phyloP scores from a whole-genome alignment of 2,797 vertebrate genomes.

The Lagodon rhomboides region DNA sequence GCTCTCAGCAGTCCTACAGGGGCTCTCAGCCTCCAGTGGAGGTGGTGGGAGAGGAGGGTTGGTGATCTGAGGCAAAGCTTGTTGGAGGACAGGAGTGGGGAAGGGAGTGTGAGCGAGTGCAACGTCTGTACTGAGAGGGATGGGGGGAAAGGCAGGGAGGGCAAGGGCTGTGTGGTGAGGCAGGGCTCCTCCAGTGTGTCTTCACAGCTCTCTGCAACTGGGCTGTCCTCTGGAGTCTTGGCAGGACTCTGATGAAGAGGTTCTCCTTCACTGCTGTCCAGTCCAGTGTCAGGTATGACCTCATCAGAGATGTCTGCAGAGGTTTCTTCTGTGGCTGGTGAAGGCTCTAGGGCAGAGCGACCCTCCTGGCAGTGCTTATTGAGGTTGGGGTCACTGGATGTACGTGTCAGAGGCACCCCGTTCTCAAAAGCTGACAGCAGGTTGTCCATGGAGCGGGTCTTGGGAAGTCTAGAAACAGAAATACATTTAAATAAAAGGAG shows the following conservation, averaged over 20 bases:
- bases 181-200: conserved; percentile 73
- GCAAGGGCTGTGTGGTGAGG: conserved; percentile 86
- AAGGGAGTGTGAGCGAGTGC: conserved; percentile 52
- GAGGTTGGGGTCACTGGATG: conserved; percentile 98
- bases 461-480: conserved; percentile 90
- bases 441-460: conserved; percentile 98
- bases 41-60: conserved; percentile 60
- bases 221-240: conserved; percentile 43
- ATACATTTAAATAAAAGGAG: background rate
- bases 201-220: conserved; percentile 48
- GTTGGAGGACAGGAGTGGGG: conserved; percentile 68
- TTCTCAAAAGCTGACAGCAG: conserved; percentile 94
- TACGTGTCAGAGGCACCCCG: conserved; percentile 92
- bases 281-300: conserved; percentile 34
- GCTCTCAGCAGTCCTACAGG: conserved; percentile 71
- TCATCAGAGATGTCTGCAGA: conserved; percentile 53
- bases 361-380: conserved; percentile 97
- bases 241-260: conserved; percentile 46
- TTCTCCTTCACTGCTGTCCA: conserved; percentile 56
- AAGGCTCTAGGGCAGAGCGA: conserved; percentile 85
- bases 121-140: conserved; percentile 52
- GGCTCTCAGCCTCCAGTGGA: conserved; percentile 52
- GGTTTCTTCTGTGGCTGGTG: conserved; percentile 70
- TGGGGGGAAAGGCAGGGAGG: conserved; percentile 76
- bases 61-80: conserved; percentile 69